phyloP scores from a whole-genome alignment of 2,113 vertebrate species.

The Rhinoptilus africanus region DNA sequence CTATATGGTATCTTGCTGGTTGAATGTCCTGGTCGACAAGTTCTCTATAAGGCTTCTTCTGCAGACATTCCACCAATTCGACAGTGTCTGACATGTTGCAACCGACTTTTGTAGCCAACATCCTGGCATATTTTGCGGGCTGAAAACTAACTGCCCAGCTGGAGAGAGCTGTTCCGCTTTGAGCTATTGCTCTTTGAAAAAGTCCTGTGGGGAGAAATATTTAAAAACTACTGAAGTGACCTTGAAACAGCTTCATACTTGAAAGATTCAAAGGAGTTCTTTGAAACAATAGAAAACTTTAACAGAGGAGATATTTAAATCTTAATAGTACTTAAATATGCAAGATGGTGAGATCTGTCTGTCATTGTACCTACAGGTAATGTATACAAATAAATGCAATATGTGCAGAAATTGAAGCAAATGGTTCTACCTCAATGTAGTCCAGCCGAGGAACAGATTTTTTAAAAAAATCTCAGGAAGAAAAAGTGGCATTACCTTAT shows the following conservation, averaged over 20 bases:
- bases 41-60: conserved; percentile 97
- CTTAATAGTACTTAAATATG: not conserved
- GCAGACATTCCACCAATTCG: conserved; percentile 92
- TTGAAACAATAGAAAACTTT: conserved; percentile 31
- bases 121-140: conserved; percentile 94
- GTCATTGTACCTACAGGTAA: not conserved
- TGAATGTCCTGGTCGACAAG: conserved; percentile 98
- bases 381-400: not conserved
- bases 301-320: not conserved
- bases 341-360: not conserved
- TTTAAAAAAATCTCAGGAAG: not conserved
- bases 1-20: conserved; percentile 96
- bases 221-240: conserved; percentile 58
- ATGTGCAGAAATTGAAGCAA: conserved; percentile 9
- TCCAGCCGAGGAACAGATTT: not conserved
- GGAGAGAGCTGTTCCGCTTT: conserved; percentile 96
- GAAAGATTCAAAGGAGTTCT: conserved; percentile 19
- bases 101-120: conserved; percentile 95
- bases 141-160: conserved; percentile 99
- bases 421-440: not conserved
- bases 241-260: conserved; percentile 36
- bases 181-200: conserved; percentile 97
- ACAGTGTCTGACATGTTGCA: conserved; percentile 95
- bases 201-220: conserved; percentile 81
- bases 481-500: not conserved